Conservation (phyloP, 1,140 invertebrate species). For the Melipona quadrifasciata region DNA sequence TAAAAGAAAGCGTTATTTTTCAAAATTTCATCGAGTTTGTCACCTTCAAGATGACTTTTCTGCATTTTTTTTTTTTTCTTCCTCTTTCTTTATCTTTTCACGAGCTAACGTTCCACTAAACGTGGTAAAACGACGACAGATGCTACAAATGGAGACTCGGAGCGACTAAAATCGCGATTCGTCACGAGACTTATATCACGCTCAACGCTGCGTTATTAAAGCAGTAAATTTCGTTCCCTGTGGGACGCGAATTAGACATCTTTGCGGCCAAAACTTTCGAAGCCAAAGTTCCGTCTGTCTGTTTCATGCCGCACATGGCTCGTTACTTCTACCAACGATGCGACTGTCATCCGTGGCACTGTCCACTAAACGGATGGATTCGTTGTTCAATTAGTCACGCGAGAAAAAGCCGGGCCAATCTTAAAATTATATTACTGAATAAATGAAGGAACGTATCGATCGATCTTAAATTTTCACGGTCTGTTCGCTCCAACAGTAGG, state of each 20-base stretch:
- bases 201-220: slow-evolving; percentile 65
- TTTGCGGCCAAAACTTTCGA: slow-evolving; percentile 30
- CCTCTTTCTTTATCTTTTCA: background rate
- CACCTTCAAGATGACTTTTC: background rate
- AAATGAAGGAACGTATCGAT: background rate
- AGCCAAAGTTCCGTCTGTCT: slow-evolving; percentile 46
- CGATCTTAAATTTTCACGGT: background rate
- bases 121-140: too few relatives aligned
- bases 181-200: slow-evolving; percentile 7
- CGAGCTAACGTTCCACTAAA: too few relatives aligned
- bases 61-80: background rate
- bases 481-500: background rate
- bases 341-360: background rate
- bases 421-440: background rate
- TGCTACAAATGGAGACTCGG: background rate
- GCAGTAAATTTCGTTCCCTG: slow-evolving; percentile 68
- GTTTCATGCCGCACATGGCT: slow-evolving; percentile 6
- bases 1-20: background rate
- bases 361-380: background rate
- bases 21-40: background rate
- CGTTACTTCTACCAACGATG: background rate
- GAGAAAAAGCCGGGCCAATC: too few relatives aligned
- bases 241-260: slow-evolving; percentile 68
- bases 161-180: background rate
- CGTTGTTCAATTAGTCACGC: too few relatives aligned